Evolutionary conservation across 2,888 invertebrate species (phyloP), one percentile per base, ranked within the genome.

Genomic region (Notocelia uddmanniana): DNA sequence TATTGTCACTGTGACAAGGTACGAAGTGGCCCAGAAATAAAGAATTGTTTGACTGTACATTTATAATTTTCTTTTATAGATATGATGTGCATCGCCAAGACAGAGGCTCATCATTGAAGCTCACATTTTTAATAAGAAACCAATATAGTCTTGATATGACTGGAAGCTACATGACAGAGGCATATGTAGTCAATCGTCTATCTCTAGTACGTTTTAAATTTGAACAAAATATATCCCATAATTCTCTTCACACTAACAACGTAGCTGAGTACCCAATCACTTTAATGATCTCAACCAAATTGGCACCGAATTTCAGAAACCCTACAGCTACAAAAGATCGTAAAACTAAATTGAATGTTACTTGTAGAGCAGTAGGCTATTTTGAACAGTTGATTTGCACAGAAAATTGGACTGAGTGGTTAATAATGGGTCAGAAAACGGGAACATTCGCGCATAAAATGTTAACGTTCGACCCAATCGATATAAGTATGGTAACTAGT

Each of bases 131-230:
- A 18, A 11, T 50, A 8, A 50, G 50, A n/a, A 45, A 45, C n/a
- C 45, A 45, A 45, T 45, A 45, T 45, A 45, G 45, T n/a, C 45
- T 45, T n/a, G 45, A 45, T 2, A 45, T 45, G 45, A 45, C 45
- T 45, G n/a, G n/a, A n/a, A 45, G 45, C 45, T 45, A 45, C 45
- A 45, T 45, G 45, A 45, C 45, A 45, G 45, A 45, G 45, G 45
- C 45, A 45, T 45, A n/a, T 45, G n/a, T n/a, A 45, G 45, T 45
- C 8, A 45, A 45, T 2, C 45, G 45, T 8, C 15, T 45, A 45
- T 19, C 50, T 19, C 8, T 50, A 18, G 19, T 50, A 11, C 50
- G 50, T 50, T 50, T 50, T 19, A 18, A 50, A 50, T 50, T 50
- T 10, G 50, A 50, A 19, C 50, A 50, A 50, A 19, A 50, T 18